Conservation (phyloP, 2,797 vertebrate genomes). For the Cichlasoma orientale region DNA sequence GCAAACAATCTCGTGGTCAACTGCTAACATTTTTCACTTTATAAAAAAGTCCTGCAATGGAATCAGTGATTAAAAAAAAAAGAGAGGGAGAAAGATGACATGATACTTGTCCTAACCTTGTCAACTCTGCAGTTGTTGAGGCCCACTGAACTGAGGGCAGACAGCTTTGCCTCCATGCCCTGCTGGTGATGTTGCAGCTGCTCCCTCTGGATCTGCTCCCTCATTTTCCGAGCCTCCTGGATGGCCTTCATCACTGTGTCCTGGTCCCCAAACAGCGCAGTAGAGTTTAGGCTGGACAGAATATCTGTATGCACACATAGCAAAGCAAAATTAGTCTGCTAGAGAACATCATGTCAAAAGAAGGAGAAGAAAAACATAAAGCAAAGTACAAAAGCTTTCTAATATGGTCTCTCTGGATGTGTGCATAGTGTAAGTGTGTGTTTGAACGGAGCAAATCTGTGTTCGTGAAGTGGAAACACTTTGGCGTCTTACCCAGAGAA, state of each 20-base stretch:
- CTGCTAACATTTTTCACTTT: slow-evolving; percentile 13
- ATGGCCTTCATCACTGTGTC: slow-evolving; percentile 99
- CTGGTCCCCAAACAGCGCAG: slow-evolving; percentile 98
- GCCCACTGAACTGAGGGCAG: slow-evolving; percentile 89
- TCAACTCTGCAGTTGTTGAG: slow-evolving; percentile 90
- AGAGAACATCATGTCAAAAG: not conserved
- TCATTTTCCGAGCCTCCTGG: slow-evolving; percentile 99
- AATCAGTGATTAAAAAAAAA: slow-evolving; percentile 7
- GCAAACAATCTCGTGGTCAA: slow-evolving; percentile 39
- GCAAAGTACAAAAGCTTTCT: not conserved
- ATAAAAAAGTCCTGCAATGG: slow-evolving; percentile 27
- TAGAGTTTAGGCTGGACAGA: slow-evolving; percentile 98
- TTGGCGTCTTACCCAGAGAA: slow-evolving; percentile 87
- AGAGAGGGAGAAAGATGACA: not conserved
- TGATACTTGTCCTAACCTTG: slow-evolving; percentile 84
- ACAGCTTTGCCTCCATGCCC: slow-evolving; percentile 91
- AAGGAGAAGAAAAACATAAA: not conserved
- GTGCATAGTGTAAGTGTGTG: not conserved
- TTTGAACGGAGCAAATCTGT: not conserved
- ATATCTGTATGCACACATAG: slow-evolving; percentile 84
- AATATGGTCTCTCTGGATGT: slow-evolving; percentile 11
- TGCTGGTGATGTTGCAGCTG: slow-evolving; percentile 92
- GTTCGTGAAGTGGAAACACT: slow-evolving; percentile 18
- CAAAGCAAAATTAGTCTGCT: not conserved
- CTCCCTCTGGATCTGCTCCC: slow-evolving; percentile 97